These are phyloP conservation scores for Anarsia innoxiella DNA, from an alignment of 2,888 invertebrate species.

Conservation along the genomic window DNA sequence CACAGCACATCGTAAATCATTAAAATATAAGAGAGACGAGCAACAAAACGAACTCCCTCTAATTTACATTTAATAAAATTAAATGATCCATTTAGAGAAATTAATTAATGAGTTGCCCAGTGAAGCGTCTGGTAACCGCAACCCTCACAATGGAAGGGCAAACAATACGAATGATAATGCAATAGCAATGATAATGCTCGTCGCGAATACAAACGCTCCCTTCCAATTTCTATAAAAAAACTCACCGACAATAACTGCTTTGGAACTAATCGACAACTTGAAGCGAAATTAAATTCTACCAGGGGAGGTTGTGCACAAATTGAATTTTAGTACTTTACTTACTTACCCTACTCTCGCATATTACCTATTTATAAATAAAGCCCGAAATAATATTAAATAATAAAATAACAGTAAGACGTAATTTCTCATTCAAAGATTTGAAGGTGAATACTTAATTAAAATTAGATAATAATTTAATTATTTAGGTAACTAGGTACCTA, in stretches of 20 bases:
- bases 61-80: conserved; percentile 74
- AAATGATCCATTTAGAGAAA: conserved; percentile 74
- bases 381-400: too few species aligned
- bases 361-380: too few species aligned
- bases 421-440: too few species aligned
- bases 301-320: too few species aligned
- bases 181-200: conserved; percentile 51
- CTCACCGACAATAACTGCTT: conserved; percentile 69
- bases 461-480: too few species aligned
- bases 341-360: too few species aligned
- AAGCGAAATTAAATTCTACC: conserved; percentile 52
- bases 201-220: conserved; percentile 40
- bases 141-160: conserved; percentile 41
- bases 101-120: conserved; percentile 71
- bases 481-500: too few species aligned
- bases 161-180: conserved; percentile 45
- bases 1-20: conserved; percentile 32
- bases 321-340: too few species aligned
- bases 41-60: conserved; percentile 53
- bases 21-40: conserved; percentile 32
- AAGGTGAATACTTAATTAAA: too few species aligned
- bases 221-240: conserved; percentile 67
- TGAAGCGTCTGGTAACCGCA: conserved; percentile 60
- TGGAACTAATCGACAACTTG: conserved; percentile 61
- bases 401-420: too few species aligned